Conservation (phyloP, 2,113 vertebrate species). For the Triplophysa tibetana region DNA sequence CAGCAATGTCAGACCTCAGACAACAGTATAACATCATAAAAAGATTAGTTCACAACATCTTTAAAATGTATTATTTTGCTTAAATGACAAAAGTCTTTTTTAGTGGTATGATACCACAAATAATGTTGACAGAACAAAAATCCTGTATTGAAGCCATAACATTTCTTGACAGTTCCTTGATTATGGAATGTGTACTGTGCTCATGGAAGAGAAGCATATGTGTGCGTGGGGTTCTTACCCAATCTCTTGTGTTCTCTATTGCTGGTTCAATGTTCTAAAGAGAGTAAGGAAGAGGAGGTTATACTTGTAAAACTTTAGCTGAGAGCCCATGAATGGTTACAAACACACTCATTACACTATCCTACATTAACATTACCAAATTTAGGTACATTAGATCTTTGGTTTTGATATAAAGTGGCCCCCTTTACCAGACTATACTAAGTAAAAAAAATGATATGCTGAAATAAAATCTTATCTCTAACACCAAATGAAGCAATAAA, state of each 20-base stretch:
- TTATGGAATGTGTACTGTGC: neutral
- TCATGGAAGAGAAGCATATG: neutral
- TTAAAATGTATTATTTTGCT: no score
- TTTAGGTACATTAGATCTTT: neutral
- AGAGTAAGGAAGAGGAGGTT: constrained; percentile 54
- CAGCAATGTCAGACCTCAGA: no score
- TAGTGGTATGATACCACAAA: no score
- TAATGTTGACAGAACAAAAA: no score
- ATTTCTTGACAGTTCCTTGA: neutral
- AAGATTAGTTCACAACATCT: no score
- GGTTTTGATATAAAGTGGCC: neutral
- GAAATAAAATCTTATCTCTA: neutral
- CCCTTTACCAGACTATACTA: neutral
- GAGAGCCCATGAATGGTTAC: neutral
- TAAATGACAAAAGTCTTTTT: no score
- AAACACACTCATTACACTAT: constrained; percentile 5
- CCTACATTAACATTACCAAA: neutral
- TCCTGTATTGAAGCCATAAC: no score
- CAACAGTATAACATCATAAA: no score
- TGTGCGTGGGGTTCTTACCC: constrained; percentile 65
- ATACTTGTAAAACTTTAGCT: constrained; percentile 47
- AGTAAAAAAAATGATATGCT: no score
- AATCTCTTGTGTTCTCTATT: constrained; percentile 66
- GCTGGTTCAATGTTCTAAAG: constrained; percentile 67
- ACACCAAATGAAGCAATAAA: neutral